Base-by-base conservation (phyloP, 2,113 vertebrate genomes). In the Antechinus stuartii region DNA sequence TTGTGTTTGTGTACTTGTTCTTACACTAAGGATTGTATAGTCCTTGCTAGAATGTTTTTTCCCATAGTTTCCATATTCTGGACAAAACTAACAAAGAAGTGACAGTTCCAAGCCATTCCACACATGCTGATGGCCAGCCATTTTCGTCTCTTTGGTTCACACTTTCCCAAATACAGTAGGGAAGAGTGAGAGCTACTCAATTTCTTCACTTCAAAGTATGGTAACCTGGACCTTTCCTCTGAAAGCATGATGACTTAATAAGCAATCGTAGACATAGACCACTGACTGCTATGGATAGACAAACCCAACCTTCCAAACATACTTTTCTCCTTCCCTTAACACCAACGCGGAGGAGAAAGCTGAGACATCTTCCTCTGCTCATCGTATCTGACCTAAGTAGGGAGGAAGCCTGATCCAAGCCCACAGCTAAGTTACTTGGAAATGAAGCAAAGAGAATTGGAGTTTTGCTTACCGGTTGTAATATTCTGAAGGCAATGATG, bases 101-200 rank as follows among this genome's bases (percentile, higher is more conserved):
- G 61, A 53, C 93, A 92, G 61, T 61, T 91, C 93, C 23, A 0
- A 47, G 96, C 94, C 35, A 42, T 55, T 96, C 55, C 2, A 56
- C 90, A 76, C 12, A 90, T 90, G 56, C 46, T 56, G 93, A 92
- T 96, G 96, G 94, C 93, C 61, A 49, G 22, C 35, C 52, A 53
- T 94, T 95, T 96, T 97, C 95, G 95, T 96, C 95, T 96, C 92
- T 53, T 96, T 52, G 25, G 95, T 95, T 93, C 93, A 92, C 93
- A 96, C 92, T 97, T 94, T 97, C 94, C 97, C 93, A 92, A 91
- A 96, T 24, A 97, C 90, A 3, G 54, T 94, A 92, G 52, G 84
- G 76, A 92, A 93, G 91, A 92, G 94, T 52, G 27, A 14, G 90
- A 92, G 61, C 54, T 53, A 50, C 55, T n/a, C 52, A 56, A 42